Evolutionary conservation across 1,140 invertebrate genomes (phyloP), one percentile per base, ranked within the genome.

Genomic region (Orussus abietinus): DNA sequence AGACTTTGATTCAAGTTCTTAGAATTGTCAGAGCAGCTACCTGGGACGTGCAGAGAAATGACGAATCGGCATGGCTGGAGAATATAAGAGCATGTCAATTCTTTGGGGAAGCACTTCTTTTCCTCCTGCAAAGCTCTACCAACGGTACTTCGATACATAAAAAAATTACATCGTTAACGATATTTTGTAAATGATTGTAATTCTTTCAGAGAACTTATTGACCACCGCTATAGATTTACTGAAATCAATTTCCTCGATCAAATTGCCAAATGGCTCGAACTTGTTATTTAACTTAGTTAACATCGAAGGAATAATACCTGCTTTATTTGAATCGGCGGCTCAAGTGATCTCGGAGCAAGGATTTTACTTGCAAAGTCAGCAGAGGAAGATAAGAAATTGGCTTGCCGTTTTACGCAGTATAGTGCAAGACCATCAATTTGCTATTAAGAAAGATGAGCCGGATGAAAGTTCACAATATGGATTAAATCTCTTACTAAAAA

Each of bases 91-190:
- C 74, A 21, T 64, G 61, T 19, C 55, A 75, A 14, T 47, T 60
- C 29, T 74, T 84, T 42, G 72, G 78, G 4, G 62, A 73, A 22
- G 65, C 76, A 48, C 55, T 86, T 15, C 73, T 64, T 48, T 85
- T 81, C 52, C 81, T 88, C 44, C 62, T 88, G 31, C 72, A 71
- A 38, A 84, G 81, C 62, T 87, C 84, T 0, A 79, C 76, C 2
- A 83, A 81, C 51, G 78, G 79, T 67, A 77, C 79, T 4, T 22
- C 11, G 19, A 20, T 22, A 29, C 38, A 22, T 1, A 31, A 31
- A 20, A 14, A 18, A 13, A 13, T 1, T 19, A 26, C 13, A 39
- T 10, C 9, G 12, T 28, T 28, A 26, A 22, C 37, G 18, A 12
- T 36, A 20, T 25, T 26, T 20, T 12, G 6, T 36, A 17, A 32